Conservation (phyloP, 2,113 vertebrate genomes). For the Onychorhynchus coronatus region DNA sequence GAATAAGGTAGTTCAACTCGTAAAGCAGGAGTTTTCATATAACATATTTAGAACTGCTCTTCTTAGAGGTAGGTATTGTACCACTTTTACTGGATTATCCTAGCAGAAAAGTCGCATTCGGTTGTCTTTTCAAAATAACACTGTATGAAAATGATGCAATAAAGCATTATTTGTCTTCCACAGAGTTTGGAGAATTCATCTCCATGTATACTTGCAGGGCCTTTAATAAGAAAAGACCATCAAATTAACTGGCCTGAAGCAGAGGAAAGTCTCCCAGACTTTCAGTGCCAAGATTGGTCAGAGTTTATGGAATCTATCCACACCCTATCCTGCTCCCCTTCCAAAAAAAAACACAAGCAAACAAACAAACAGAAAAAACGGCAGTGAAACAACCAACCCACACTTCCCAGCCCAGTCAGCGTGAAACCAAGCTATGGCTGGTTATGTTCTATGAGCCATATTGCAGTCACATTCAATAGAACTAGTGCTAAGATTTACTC, state of each 20-base stretch:
- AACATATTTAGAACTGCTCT: not conserved
- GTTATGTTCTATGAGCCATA: not conserved
- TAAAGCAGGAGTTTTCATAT: not conserved
- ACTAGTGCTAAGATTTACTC: not conserved
- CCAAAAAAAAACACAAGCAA: not conserved
- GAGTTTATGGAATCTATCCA: not conserved
- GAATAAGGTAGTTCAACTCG: not conserved
- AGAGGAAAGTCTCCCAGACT: not conserved
- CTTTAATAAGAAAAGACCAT: not conserved
- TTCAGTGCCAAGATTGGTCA: not conserved
- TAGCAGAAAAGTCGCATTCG: not conserved
- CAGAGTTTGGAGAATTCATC: not conserved
- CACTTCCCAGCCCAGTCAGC: not conserved
- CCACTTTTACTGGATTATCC: not conserved
- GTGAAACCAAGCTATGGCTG: not conserved
- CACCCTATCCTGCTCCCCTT: no score
- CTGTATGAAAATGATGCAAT: not conserved
- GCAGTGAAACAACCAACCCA: no score
- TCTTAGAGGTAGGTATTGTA: not conserved
- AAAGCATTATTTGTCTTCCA: not conserved
- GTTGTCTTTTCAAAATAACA: not conserved
- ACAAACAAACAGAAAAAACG: no score
- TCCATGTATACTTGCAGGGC: not conserved
- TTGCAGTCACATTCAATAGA: not conserved
- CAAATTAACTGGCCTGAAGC: not conserved